Percentiles rank a stretch among this genome's conserved stretches.
Evolutionary conservation across 2,888 invertebrate genomes (phyloP).

Genomic region (Temnothorax rugatulus): DNA sequence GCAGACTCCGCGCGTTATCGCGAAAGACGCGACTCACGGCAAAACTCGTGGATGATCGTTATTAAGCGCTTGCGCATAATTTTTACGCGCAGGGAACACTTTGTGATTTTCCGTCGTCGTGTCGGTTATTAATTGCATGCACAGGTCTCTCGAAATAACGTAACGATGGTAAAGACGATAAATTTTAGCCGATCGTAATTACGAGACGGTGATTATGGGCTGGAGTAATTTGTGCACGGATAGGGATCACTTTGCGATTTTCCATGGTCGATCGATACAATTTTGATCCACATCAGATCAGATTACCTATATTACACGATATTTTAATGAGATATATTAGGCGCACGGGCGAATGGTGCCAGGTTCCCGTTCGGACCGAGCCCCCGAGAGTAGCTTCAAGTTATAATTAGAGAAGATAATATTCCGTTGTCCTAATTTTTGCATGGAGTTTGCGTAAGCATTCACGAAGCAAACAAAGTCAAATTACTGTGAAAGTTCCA

Average conservation of each 20-base stretch:
- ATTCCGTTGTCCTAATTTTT: constrained; percentile 19
- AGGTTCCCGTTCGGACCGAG: not conserved
- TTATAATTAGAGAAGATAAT: constrained; percentile 49
- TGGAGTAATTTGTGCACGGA: constrained; percentile 48
- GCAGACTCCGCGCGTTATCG: constrained; percentile 15
- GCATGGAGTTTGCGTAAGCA: not conserved
- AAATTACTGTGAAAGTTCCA: not conserved
- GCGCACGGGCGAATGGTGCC: constrained; percentile 24
- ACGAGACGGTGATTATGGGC: constrained; percentile 49
- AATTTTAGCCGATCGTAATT: constrained; percentile 56
- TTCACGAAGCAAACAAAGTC: constrained; percentile 6
- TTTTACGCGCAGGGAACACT: constrained; percentile 36
- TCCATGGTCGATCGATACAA: constrained; percentile 53
- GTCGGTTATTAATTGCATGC: constrained; percentile 47
- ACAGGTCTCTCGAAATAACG: constrained; percentile 31
- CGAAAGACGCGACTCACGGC: not conserved
- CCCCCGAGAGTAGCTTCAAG: not conserved
- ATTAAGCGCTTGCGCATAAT: constrained; percentile 36
- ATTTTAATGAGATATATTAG: constrained; percentile 50
- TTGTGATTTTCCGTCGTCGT: constrained; percentile 53
- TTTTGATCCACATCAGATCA: constrained; percentile 55
- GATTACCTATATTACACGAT: constrained; percentile 49
- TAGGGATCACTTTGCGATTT: constrained; percentile 53
- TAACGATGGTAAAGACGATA: constrained; percentile 55
- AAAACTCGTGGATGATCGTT: constrained; percentile 20